Evolutionary conservation across 2,888 invertebrate genomes (phyloP).

Genomic region (Cheilosia vulpina): DNA sequence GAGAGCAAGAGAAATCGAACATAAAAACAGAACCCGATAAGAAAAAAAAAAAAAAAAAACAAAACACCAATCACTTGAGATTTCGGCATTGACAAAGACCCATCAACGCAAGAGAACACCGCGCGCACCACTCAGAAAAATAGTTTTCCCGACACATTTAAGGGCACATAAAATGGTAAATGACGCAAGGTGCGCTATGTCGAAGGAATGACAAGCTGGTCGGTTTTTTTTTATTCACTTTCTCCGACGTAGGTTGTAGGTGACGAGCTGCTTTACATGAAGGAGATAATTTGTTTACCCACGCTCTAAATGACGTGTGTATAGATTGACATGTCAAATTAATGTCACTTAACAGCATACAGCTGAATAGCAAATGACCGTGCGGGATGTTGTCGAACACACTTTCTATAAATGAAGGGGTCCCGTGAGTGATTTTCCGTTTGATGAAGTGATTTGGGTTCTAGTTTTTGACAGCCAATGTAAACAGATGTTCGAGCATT

Average conservation of each 20-base stretch:
- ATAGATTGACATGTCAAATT: slow-evolving; percentile 65
- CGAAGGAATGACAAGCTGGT: slow-evolving; percentile 40
- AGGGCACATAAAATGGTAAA: slow-evolving; percentile 36
- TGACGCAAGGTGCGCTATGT: slow-evolving; percentile 54
- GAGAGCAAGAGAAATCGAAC: slow-evolving; percentile 30
- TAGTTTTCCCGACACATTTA: background rate
- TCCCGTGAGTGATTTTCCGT: background rate
- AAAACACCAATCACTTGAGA: slow-evolving; percentile 39
- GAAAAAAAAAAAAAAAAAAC: slow-evolving; percentile 1
- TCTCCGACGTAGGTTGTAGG: background rate
- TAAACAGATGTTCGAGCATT: background rate
- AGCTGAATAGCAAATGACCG: slow-evolving; percentile 6
- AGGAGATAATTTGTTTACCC: slow-evolving; percentile 58
- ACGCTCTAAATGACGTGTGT: slow-evolving; percentile 24
- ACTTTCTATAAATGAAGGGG: too few species aligned
- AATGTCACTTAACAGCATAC: slow-evolving; percentile 41
- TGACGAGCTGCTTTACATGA: slow-evolving; percentile 9
- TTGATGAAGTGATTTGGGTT: background rate
- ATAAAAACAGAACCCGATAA: slow-evolving; percentile 31
- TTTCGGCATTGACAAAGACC: slow-evolving; percentile 13
- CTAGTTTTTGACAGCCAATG: background rate
- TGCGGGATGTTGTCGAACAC: too few species aligned
- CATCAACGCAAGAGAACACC: slow-evolving; percentile 4
- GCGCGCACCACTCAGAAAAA: slow-evolving; percentile 13
- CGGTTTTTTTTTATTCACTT: slow-evolving; percentile 7